phyloP scores from a whole-genome alignment of 2,888 invertebrate genomes.

The Lordiphosa andalusiaca region DNA sequence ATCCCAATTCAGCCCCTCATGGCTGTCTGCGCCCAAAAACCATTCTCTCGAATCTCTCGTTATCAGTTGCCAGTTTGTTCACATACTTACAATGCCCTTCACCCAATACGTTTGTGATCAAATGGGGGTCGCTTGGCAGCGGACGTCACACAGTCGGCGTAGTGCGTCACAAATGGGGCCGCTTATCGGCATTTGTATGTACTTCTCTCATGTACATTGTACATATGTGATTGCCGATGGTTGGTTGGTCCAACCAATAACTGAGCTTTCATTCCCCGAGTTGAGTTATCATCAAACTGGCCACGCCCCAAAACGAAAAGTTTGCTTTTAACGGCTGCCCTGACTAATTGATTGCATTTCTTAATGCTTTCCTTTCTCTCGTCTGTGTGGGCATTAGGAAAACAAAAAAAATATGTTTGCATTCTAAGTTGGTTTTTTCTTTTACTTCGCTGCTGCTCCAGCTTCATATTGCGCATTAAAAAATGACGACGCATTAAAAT shows the following conservation, averaged over 20 bases:
- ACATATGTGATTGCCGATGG: conserved; percentile 7
- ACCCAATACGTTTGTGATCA: conserved; percentile 9
- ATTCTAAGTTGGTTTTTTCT: conserved; percentile 14
- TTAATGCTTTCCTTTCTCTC: conserved; percentile 16
- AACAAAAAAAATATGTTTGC: conserved; percentile 25
- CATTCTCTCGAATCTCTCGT: conserved; percentile 13
- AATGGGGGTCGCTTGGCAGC: conserved; percentile 20
- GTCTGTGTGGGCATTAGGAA: conserved; percentile 18
- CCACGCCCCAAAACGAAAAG: conserved; percentile 14
- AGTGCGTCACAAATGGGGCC: conserved; percentile 30
- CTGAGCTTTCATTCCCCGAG: conserved; percentile 2
- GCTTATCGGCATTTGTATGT: conserved; percentile 18
- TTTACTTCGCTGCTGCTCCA: conserved; percentile 2
- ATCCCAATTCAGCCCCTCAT: no score
- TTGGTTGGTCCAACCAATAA: conserved; percentile 13
- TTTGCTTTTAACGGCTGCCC: conserved; percentile 10
- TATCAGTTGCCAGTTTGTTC: conserved; percentile 32
- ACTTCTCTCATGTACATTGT: conserved; percentile 5
- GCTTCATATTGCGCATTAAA: conserved; percentile 32
- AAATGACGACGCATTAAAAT: conserved; percentile 53
- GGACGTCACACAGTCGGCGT: conserved; percentile 29
- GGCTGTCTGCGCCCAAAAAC: conserved; percentile 13
- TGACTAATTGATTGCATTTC: conserved; percentile 36
- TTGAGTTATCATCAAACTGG: not conserved
- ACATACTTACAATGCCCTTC: not conserved